Conservation (phyloP, 2,797 vertebrate species). For the Melanotaenia boesemani region DNA sequence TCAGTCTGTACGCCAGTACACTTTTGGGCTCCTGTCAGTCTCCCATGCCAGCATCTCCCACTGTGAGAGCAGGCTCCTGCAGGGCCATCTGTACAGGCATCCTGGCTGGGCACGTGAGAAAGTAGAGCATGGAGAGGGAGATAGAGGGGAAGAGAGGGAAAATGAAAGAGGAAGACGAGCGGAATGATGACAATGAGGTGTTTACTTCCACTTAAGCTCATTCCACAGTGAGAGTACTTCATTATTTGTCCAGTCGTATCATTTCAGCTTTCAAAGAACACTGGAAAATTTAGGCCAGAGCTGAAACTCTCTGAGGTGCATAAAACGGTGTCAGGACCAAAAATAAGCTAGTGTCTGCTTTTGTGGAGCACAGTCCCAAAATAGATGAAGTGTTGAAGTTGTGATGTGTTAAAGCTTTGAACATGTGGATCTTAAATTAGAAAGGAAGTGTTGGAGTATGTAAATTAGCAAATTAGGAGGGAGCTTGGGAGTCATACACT, state of each 20-base stretch:
- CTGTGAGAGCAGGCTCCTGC: conserved; percentile 71
- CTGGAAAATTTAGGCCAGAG: conserved; percentile 65
- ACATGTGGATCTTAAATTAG: conserved; percentile 66
- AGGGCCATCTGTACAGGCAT: conserved; percentile 75
- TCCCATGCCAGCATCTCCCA: conserved; percentile 69
- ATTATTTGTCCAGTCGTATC: conserved; percentile 23
- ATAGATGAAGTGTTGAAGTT: conserved; percentile 62
- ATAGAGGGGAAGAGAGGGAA: conserved; percentile 27
- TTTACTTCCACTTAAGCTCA: conserved; percentile 47
- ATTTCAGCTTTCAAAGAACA: conserved; percentile 71
- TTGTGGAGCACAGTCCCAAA: conserved; percentile 55
- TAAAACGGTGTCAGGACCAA: conserved; percentile 70
- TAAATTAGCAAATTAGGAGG: conserved; percentile 38
- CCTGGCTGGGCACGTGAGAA: conserved; percentile 49
- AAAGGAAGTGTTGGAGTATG: conserved; percentile 54
- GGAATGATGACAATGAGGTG: conserved; percentile 52
- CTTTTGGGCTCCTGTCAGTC: conserved; percentile 65
- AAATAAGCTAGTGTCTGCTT: conserved; percentile 61
- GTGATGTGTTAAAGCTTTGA: conserved; percentile 46
- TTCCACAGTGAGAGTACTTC: conserved; percentile 21
- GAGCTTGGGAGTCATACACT: conserved; percentile 17
- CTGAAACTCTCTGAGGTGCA: conserved; percentile 52
- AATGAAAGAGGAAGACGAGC: conserved; percentile 24
- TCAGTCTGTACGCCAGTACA: conserved; percentile 62
- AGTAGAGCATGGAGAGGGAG: conserved; percentile 51